phyloP scores from a whole-genome alignment of 2,797 vertebrate species.

The Hipposideros larvatus region DNA sequence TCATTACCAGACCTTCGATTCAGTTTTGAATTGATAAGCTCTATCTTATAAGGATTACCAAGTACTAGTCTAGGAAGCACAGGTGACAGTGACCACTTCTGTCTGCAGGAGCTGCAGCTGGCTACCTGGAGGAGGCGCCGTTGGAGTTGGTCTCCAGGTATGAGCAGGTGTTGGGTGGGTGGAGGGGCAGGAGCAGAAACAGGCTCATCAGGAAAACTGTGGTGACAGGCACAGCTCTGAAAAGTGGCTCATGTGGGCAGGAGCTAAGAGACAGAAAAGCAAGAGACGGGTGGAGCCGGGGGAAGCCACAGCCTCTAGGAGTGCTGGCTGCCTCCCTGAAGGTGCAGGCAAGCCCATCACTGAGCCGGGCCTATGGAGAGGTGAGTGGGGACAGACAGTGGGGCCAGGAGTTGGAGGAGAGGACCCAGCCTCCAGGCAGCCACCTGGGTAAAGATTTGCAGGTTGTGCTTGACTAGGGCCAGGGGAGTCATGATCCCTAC shows the following conservation, averaged over 20 bases:
- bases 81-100: background rate
- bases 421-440: background rate
- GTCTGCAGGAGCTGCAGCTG: background rate
- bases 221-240: background rate
- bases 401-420: background rate
- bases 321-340: background rate
- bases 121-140: background rate
- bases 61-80: no score
- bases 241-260: background rate
- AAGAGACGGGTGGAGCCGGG: background rate
- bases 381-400: no score
- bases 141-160: background rate
- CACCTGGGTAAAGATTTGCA: background rate
- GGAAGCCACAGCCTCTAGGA: fast-evolving
- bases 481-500: background rate
- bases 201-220: background rate
- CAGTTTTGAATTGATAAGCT: background rate
- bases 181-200: background rate
- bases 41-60: background rate
- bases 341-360: background rate
- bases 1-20: background rate
- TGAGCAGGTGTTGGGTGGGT: no score
- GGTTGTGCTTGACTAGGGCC: no score
- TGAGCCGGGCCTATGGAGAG: no score
- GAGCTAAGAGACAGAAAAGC: background rate